phyloP scores from a whole-genome alignment of 1,140 invertebrate genomes.

The Drosophila repletoides region DNA sequence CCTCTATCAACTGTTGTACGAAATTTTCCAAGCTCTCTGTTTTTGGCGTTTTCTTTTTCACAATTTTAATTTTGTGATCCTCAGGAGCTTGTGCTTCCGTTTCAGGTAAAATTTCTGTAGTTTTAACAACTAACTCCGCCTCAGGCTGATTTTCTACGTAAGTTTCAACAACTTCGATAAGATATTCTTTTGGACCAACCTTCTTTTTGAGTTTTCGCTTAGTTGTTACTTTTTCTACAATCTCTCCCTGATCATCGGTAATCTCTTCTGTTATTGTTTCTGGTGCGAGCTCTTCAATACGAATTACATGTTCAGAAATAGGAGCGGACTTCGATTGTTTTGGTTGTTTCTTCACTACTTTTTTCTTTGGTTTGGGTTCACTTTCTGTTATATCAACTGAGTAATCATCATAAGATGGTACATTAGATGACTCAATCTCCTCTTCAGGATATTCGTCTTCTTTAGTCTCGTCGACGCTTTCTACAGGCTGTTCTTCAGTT shows the following conservation, averaged over 20 bases:
- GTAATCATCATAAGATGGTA: slow-evolving; percentile 25
- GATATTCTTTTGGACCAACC: slow-evolving; percentile 58
- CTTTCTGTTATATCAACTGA: slow-evolving; percentile 38
- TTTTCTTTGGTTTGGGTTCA: slow-evolving; percentile 50
- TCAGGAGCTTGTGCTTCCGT: slow-evolving; percentile 57
- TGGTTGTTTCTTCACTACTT: slow-evolving; percentile 46
- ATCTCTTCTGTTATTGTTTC: slow-evolving; percentile 65
- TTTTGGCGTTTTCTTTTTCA: slow-evolving; percentile 56
- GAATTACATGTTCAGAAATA: slow-evolving; percentile 49
- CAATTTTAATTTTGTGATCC: slow-evolving; percentile 57
- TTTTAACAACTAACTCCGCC: slow-evolving; percentile 54
- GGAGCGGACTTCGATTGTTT: background rate
- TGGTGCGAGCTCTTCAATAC: slow-evolving; percentile 75
- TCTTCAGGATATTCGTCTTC: background rate
- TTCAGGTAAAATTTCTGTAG: slow-evolving; percentile 74
- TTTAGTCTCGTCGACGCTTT: background rate
- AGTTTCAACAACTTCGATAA: slow-evolving; percentile 72
- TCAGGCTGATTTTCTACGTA: slow-evolving; percentile 75
- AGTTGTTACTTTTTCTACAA: slow-evolving; percentile 59
- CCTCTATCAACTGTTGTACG: slow-evolving; percentile 59
- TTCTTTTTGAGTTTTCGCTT: slow-evolving; percentile 71
- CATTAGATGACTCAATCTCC: slow-evolving; percentile 32
- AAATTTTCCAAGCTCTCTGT: slow-evolving; percentile 61
- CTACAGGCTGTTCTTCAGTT: slow-evolving; percentile 25
- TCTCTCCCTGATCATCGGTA: slow-evolving; percentile 74